phyloP scores from a whole-genome alignment of 2,113 vertebrate genomes.

The Actenoides hombroni region DNA sequence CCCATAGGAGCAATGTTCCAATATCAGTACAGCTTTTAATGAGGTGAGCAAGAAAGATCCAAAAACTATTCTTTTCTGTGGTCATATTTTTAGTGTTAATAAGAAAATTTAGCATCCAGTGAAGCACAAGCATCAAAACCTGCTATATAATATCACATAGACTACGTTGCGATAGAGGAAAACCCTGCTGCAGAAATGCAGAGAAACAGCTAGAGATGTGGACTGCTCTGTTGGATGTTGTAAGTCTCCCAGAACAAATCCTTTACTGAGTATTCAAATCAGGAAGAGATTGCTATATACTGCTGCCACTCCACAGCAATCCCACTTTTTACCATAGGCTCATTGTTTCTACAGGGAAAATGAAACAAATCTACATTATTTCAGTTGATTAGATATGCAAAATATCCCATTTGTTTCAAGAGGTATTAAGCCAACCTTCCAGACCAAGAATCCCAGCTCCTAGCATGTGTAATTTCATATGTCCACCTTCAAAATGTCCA shows the following conservation, averaged over 20 bases:
- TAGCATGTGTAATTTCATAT: neutral
- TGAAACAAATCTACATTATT: neutral
- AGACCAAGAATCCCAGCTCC: neutral
- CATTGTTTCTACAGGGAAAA: neutral
- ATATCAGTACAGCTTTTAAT: slow-evolving; percentile 26
- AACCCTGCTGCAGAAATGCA: neutral
- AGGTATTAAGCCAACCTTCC: neutral
- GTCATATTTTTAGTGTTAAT: neutral
- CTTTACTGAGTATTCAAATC: neutral
- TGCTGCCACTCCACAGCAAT: neutral
- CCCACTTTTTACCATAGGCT: neutral
- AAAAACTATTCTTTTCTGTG: neutral
- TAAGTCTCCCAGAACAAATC: neutral
- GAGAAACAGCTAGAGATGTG: neutral
- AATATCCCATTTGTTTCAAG: neutral
- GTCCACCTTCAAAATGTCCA: neutral
- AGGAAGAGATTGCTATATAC: neutral
- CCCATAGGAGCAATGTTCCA: neutral
- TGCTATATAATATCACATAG: neutral
- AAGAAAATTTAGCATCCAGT: neutral
- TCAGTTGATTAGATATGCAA: neutral
- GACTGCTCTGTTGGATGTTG: neutral
- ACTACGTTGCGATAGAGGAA: neutral
- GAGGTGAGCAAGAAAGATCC: neutral
- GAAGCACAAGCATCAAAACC: neutral